Base-by-base conservation (phyloP, 1,140 invertebrate species). In the Formica exsecta region DNA sequence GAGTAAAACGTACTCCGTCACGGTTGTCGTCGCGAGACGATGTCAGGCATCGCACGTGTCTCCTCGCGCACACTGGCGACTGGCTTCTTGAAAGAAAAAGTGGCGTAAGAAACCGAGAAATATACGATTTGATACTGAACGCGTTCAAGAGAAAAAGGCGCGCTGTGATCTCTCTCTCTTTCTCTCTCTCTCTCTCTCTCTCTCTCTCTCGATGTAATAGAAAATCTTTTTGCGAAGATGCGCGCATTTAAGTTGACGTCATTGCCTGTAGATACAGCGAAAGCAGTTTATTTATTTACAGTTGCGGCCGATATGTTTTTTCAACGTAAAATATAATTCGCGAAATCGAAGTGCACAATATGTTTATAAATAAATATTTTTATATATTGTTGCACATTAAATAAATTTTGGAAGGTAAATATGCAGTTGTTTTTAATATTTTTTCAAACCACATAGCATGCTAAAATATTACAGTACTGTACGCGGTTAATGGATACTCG, bases 1-100 rank as follows among this genome's bases (percentile, higher is more conserved):
- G 81, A 54, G 59, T 77, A 77, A 85, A 85, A 77, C 81, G 73
- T 85, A 75, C 81, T 85, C 81, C 73, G 81, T 85, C 73, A 85
- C 61, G 81, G 59, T 85, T 85, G 81, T 85, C 81, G 54, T 19
- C 59, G 59, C 81, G 48, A 77, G 62, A 77, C 81, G 81, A 85
- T 38, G 59, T 71, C 73, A 41, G 44, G 62, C 57, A n/a, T 74
- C 57, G 54, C 79, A 61, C 66, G 79, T 73, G 66, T 85, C 81
- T 65, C 32, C 22, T 41, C 44, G 32, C 44, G 32, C 71, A 38
- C 9, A 61, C 32, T 13, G 19, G 48, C 38, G 32, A 19, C 41
- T 44, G 32, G 25, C 41, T 44, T 74, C 38, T 57, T 19, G 73
- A 54, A 54, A 44, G 73, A 64, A 54, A 71, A 64, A 76, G 25